Percentiles rank a stretch among this genome's conserved stretches.
Evolutionary conservation across 2,797 vertebrate genomes (phyloP).

Genomic region (Scomberomorus guttatus): DNA sequence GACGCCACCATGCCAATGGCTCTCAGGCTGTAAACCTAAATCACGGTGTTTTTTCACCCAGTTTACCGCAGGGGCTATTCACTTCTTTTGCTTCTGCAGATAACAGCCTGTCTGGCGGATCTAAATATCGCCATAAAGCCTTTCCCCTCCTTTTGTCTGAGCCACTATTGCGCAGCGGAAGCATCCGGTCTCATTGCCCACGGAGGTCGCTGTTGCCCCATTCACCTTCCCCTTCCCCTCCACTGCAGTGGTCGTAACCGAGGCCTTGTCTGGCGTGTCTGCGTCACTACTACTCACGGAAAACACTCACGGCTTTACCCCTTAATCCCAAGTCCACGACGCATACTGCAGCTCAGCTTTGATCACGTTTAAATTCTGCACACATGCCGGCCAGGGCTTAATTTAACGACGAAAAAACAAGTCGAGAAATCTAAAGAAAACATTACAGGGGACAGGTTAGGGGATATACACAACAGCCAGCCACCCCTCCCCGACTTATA

Average conservation of each 20-base stretch:
- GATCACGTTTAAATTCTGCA: conserved; percentile 53
- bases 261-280: conserved; percentile 91
- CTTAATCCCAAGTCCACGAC: conserved; percentile 65
- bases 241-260: conserved; percentile 96
- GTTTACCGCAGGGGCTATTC: conserved; percentile 87
- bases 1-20: conserved; percentile 72
- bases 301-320: conserved; percentile 68
- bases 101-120: conserved; percentile 86
- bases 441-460: conserved; percentile 38
- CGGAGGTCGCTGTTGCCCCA: conserved; percentile 89
- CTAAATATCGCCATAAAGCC: conserved; percentile 87
- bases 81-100: conserved; percentile 84
- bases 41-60: conserved; percentile 78
- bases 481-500: conserved; percentile 28
- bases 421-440: conserved; percentile 16
- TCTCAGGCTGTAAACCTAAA: conserved; percentile 85
- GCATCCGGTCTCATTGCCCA: conserved; percentile 83
- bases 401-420: conserved; percentile 25
- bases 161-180: conserved; percentile 81
- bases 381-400: conserved; percentile 19
- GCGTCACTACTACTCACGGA: conserved; percentile 77
- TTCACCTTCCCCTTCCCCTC: conserved; percentile 85
- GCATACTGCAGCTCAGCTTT: conserved; percentile 55
- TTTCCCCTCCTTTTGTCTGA: conserved; percentile 85
- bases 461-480: conserved; percentile 48